A percentile compares a stretch with the other conserved stretches of the same genome.
Conservation (phyloP, 2,888 invertebrate species). For the Ctenicera cuprea region DNA sequence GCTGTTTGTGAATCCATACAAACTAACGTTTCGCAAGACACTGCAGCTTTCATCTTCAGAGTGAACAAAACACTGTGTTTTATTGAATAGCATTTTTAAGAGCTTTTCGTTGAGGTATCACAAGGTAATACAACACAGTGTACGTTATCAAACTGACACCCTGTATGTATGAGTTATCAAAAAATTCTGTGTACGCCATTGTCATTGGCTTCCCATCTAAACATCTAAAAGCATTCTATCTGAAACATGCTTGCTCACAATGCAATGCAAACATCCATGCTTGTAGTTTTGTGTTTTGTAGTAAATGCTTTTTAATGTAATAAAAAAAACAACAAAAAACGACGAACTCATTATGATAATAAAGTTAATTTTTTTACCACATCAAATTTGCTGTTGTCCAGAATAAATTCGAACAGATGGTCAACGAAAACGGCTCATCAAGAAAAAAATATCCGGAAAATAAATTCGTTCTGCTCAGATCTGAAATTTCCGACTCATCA, state of each 20-base stretch:
- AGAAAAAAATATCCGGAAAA: constrained; percentile 18
- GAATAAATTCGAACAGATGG: constrained; percentile 34
- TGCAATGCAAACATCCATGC: constrained; percentile 45
- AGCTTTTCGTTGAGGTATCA: too few relatives aligned
- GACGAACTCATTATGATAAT: not conserved
- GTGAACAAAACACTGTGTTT: too few relatives aligned
- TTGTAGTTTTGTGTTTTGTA: constrained; percentile 32
- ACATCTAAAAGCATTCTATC: constrained; percentile 38
- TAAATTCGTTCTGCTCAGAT: constrained; percentile 35
- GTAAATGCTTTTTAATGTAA: not conserved
- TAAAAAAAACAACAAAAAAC: not conserved
- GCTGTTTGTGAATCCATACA: too few relatives aligned
- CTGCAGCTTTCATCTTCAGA: too few relatives aligned
- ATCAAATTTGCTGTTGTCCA: not conserved
- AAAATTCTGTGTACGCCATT: too few relatives aligned
- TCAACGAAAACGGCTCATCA: not conserved
- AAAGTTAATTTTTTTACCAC: not conserved
- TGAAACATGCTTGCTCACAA: constrained; percentile 44
- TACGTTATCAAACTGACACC: too few relatives aligned
- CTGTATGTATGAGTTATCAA: not conserved
- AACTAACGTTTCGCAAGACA: too few relatives aligned
- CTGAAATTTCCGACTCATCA: constrained; percentile 28
- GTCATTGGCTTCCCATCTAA: not conserved
- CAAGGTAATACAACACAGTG: too few relatives aligned
- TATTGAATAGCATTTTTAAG: too few relatives aligned